Percentiles rank a stretch among this genome's conserved stretches.
Evolutionary conservation across 2,797 vertebrate genomes (phyloP).

Genomic region (Hemibagrus guttatus): DNA sequence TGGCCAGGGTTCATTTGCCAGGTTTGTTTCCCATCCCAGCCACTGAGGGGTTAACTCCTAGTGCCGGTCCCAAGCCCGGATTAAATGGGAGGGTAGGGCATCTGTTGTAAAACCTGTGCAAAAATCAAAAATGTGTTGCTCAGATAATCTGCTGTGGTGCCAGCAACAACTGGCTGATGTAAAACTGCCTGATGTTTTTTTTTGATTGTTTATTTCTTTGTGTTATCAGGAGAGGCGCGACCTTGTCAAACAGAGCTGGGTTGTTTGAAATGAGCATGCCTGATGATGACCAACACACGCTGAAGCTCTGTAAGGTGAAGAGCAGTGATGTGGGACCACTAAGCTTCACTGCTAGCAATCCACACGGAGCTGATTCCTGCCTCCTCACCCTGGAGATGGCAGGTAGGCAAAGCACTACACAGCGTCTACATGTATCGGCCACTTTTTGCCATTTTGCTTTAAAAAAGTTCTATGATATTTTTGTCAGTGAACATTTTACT

Average conservation of each 20-base stretch:
- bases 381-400: slow-evolving; percentile 82
- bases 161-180: neutral
- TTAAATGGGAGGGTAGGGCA: too few species aligned
- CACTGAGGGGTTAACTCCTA: too few species aligned
- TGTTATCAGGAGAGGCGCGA: slow-evolving; percentile 75
- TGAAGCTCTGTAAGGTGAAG: slow-evolving; percentile 81
- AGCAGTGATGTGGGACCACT: slow-evolving; percentile 78
- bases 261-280: slow-evolving; percentile 87
- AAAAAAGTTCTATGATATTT: neutral
- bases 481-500: neutral
- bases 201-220: neutral
- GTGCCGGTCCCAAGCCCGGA: too few species aligned
- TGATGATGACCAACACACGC: slow-evolving; percentile 90
- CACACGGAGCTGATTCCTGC: slow-evolving; percentile 83
- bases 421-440: neutral
- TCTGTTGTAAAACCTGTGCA: too few species aligned
- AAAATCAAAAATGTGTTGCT: too few species aligned
- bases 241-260: slow-evolving; percentile 76
- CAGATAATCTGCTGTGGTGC: too few species aligned
- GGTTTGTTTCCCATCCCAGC: too few species aligned
- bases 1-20: too few species aligned
- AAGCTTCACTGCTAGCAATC: slow-evolving; percentile 85
- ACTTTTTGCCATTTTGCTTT: neutral
- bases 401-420: slow-evolving; percentile 70
- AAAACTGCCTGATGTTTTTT: neutral